Evolutionary conservation across 2,797 vertebrate species (phyloP).

Genomic region (Liasis olivaceus): DNA sequence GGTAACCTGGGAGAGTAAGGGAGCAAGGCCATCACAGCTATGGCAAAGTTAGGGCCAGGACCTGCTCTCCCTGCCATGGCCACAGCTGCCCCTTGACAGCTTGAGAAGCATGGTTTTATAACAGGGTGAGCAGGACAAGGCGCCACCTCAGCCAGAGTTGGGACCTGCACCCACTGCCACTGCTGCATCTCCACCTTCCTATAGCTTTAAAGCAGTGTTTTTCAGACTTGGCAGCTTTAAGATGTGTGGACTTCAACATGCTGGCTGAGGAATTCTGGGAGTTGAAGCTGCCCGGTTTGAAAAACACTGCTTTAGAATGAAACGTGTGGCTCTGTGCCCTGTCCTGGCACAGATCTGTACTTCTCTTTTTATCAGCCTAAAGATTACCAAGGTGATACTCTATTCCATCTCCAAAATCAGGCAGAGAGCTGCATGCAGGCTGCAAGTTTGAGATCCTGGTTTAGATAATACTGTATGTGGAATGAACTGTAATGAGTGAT

Average conservation of each 20-base stretch:
- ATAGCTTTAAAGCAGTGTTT: not conserved
- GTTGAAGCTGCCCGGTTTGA: not conserved
- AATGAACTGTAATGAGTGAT: not conserved
- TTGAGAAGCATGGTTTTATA: too few species aligned
- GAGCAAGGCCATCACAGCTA: too few species aligned
- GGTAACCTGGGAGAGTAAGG: not conserved
- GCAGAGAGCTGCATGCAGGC: not conserved
- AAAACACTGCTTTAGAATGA: not conserved
- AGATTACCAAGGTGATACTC: not conserved
- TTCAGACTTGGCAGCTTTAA: too few species aligned
- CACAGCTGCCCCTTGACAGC: too few species aligned
- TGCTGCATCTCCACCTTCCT: too few species aligned
- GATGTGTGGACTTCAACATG: not conserved
- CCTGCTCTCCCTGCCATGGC: too few species aligned
- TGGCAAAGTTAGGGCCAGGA: too few species aligned
- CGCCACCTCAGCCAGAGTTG: too few species aligned
- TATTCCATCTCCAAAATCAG: not conserved
- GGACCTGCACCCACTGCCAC: too few species aligned
- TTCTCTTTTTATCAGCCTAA: not conserved
- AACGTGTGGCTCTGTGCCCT: not conserved
- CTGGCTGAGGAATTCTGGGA: not conserved
- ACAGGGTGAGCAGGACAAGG: too few species aligned
- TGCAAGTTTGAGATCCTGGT: not conserved
- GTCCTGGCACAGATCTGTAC: not conserved
- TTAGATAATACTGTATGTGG: not conserved